These are phyloP conservation scores for Arctia plantaginis DNA, from an alignment of 2,888 invertebrate species.

Conservation along the genomic window DNA sequence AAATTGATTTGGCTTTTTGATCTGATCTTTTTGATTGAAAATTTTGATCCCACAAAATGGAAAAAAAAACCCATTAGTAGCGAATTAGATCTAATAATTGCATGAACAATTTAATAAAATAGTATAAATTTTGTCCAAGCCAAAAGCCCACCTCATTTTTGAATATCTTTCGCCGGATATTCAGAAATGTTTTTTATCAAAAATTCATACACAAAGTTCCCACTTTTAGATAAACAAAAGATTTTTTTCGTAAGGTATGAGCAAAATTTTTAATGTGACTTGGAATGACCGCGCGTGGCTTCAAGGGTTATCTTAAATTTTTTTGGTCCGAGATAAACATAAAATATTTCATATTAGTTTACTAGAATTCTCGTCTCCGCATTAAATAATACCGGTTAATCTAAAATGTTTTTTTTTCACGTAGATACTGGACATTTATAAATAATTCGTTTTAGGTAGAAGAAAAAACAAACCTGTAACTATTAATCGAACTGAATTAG, in stretches of 20 bases:
- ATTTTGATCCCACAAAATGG: no score
- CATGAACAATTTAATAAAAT: not conserved
- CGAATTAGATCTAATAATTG: not conserved
- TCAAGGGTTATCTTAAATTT: not conserved
- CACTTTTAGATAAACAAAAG: not conserved
- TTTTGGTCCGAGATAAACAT: not conserved
- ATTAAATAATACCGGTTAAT: not conserved
- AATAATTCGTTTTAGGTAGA: no score
- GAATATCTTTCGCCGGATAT: not conserved
- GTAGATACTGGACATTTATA: not conserved
- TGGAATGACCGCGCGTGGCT: not conserved
- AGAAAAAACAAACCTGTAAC: no score
- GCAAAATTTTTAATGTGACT: not conserved
- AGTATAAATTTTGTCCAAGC: not conserved
- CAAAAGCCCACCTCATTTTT: not conserved
- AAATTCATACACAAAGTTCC: not conserved
- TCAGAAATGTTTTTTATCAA: not conserved
- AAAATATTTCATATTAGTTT: not conserved
- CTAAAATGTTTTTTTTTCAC: not conserved
- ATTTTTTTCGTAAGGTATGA: not conserved
- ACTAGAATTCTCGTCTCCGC: not conserved
- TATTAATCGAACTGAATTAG: no score
- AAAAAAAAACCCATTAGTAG: no score
- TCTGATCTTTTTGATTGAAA: no score
- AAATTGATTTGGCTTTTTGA: no score